Evolutionary conservation across 2,113 vertebrate species (phyloP).

Genomic region (Hippopotamus amphibius): DNA sequence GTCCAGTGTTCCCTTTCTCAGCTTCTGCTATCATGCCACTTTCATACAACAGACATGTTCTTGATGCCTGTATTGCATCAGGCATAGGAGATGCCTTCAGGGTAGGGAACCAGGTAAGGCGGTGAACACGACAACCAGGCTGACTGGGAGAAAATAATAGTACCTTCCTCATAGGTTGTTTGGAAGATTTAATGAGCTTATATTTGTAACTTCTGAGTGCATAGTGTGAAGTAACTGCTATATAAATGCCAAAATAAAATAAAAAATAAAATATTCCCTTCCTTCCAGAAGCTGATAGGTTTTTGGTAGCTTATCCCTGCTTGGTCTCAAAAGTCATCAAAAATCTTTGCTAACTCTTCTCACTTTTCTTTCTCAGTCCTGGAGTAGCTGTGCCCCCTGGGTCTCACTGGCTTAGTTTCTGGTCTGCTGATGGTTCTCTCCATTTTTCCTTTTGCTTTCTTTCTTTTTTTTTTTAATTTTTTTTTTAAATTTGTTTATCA

Average conservation of each 20-base stretch:
- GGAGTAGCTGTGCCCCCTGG: accelerated
- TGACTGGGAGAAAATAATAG: neutral
- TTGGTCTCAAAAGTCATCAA: neutral
- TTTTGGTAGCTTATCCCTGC: neutral
- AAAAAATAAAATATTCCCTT: neutral
- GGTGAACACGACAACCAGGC: neutral
- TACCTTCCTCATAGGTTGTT: neutral
- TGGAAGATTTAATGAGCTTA: neutral
- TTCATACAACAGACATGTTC: accelerated
- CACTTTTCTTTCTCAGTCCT: neutral
- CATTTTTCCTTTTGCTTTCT: neutral
- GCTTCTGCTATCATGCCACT: neutral
- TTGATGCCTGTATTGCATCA: neutral
- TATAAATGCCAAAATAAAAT: neutral
- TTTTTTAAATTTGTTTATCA: no score
- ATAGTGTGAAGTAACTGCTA: neutral
- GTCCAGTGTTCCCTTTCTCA: neutral
- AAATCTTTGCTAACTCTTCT: neutral
- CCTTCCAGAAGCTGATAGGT: neutral
- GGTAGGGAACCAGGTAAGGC: no score
- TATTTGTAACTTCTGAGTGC: neutral
- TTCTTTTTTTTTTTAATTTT: no score
- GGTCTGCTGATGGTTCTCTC: neutral
- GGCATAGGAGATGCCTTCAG: neutral
- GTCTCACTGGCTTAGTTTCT: neutral